Percentiles rank a stretch among this genome's conserved stretches.
Evolutionary conservation across 1,140 invertebrate species (phyloP).

Genomic region (Dufourea novaeangliae): DNA sequence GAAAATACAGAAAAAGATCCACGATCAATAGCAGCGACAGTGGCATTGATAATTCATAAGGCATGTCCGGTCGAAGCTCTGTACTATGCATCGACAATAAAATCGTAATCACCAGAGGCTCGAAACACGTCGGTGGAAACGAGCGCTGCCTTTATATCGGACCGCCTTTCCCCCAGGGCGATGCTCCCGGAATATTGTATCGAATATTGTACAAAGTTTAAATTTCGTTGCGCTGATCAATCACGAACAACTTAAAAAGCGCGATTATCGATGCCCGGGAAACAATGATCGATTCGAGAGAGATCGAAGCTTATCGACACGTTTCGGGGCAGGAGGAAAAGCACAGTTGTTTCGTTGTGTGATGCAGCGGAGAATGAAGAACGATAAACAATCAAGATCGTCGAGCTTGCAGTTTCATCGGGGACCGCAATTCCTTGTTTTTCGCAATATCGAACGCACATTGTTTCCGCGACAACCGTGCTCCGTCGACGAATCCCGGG

Average conservation of each 20-base stretch:
- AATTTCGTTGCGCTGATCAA: not conserved
- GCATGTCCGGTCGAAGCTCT: not conserved
- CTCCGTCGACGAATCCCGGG: not conserved
- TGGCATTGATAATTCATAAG: slow-evolving; percentile 46
- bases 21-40: not conserved
- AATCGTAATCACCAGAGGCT: not conserved
- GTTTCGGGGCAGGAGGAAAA: too few relatives aligned
- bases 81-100: not conserved
- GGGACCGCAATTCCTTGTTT: not conserved
- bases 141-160: slow-evolving; percentile 24
- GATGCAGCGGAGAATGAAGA: too few relatives aligned
- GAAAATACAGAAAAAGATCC: not conserved
- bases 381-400: not conserved
- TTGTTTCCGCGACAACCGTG: slow-evolving; percentile 7
- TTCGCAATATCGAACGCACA: not conserved
- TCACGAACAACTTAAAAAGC: slow-evolving; percentile 2
- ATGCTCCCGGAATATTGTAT: not conserved
- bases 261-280: not conserved
- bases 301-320: too few relatives aligned
- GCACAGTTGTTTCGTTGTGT: too few relatives aligned
- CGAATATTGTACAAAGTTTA: not conserved
- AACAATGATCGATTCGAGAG: not conserved
- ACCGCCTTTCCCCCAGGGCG: not conserved
- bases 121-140: not conserved
- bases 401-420: not conserved